phyloP scores from a whole-genome alignment of 2,888 invertebrate species.

The Pseudoips prasinana region DNA sequence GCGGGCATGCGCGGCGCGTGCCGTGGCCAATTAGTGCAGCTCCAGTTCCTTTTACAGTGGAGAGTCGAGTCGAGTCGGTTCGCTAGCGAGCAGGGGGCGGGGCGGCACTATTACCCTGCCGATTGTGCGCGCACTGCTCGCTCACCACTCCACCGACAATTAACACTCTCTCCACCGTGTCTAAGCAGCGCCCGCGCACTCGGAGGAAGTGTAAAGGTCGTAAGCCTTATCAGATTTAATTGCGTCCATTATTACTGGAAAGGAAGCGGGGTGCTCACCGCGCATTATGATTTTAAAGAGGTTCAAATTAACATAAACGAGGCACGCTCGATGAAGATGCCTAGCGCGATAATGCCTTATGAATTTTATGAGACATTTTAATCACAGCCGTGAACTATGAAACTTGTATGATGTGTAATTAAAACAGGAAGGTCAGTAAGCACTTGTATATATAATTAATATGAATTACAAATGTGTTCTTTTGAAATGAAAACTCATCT shows the following conservation, averaged over 20 bases:
- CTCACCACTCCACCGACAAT: conserved; percentile 41
- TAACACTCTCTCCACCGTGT: conserved; percentile 61
- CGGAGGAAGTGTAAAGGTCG: conserved; percentile 77
- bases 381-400: conserved; percentile 80
- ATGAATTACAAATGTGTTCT: conserved; percentile 71
- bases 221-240: conserved; percentile 73
- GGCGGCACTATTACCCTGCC: conserved; percentile 50
- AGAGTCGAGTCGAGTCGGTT: conserved; percentile 65
- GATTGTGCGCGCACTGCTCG: conserved; percentile 43
- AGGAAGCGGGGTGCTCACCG: conserved; percentile 63
- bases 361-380: conserved; percentile 73
- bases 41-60: conserved; percentile 74
- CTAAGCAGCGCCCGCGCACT: conserved; percentile 34
- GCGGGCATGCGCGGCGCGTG: conserved; percentile 74
- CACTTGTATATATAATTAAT: conserved; percentile 71
- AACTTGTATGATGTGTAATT: conserved; percentile 66
- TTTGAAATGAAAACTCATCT: conserved; percentile 72
- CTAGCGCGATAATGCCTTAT: conserved; percentile 56
- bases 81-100: conserved; percentile 56
- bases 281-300: conserved; percentile 74
- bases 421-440: conserved; percentile 79
- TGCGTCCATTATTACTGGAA: conserved; percentile 65
- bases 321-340: conserved; percentile 54
- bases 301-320: conserved; percentile 68
- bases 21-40: conserved; percentile 79